phyloP scores from a whole-genome alignment of 2,888 invertebrate species.

The Tiliacea aurago region DNA sequence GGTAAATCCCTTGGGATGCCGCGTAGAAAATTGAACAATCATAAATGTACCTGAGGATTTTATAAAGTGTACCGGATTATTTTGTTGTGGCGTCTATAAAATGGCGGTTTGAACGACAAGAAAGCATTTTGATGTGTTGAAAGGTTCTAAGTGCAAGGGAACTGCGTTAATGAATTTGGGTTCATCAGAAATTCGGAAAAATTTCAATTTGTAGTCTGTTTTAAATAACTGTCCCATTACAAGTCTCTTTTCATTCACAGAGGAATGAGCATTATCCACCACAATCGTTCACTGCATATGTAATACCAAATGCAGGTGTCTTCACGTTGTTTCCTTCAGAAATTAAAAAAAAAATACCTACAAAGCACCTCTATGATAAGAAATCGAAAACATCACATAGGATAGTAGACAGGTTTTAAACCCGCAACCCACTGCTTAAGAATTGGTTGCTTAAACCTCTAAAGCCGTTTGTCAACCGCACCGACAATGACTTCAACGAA shows the following conservation, averaged over 20 bases:
- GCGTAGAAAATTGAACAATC: constrained; percentile 70
- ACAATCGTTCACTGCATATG: neutral
- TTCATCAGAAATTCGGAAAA: neutral
- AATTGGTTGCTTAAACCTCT: too few relatives aligned
- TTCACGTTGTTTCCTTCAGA: too few relatives aligned
- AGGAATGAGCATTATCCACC: neutral
- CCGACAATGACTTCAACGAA: too few relatives aligned
- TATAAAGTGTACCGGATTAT: constrained; percentile 23
- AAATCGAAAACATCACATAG: too few relatives aligned
- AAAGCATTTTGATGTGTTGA: neutral
- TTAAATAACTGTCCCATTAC: too few relatives aligned
- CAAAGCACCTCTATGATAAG: too few relatives aligned
- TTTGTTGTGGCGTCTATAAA: constrained; percentile 2
- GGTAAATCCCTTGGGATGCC: constrained; percentile 58
- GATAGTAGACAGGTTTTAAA: too few relatives aligned
- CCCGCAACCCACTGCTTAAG: too few relatives aligned
- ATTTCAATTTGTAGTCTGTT: too few relatives aligned
- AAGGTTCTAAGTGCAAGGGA: neutral
- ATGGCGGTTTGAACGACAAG: neutral
- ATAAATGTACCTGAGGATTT: constrained; percentile 51
- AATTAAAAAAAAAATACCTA: too few relatives aligned
- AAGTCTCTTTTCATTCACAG: neutral
- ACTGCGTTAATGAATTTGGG: neutral
- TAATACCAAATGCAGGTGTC: neutral
- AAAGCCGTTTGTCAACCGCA: too few relatives aligned